Base-by-base conservation (phyloP, 2,797 vertebrate genomes). In the Serranus cabrilla region DNA sequence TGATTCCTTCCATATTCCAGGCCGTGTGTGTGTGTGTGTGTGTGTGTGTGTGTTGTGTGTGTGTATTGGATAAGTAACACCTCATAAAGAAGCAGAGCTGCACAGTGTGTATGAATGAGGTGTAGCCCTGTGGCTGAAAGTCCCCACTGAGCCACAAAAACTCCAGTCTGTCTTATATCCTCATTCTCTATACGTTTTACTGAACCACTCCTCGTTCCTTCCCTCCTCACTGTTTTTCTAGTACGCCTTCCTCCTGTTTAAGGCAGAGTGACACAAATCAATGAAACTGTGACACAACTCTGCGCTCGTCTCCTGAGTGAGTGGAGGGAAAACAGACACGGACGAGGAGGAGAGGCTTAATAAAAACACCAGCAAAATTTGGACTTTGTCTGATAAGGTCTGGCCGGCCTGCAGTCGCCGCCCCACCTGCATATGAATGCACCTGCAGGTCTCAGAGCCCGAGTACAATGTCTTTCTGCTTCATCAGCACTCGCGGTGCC, bases 351-450 rank as follows among this genome's bases (percentile, higher is more conserved):
- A 20, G 21, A 65, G 39, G 23, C 39, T 51, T 66, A 14, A 46
- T 37, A 67, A 12, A 76, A 78, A 76, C 17, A 64, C 13, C 11
- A 23, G 42, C 25, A 82, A 72, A 74, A 58, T 56, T 55, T 67
- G 64, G 78, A 79, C 68, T 78, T 67, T 59, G 69, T 74, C 73
- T 81, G 81, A 81, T 82, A 56, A 80, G 82, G 81, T 86, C 66
- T 60, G 66, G 14, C 50, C 67, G 73, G 79, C 60, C 86, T 91
- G 91, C 87, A 92, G 91, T 63, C 71, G 55, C 72, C 72, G 69
- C 80, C 71, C 76, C 90, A 89, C 87, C 90, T 85, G 91, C 87
- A 91, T 91, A 86, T 88, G 77, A 95, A 93, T 92, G 68, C 72
- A 81, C 81, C 87, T 89, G 87, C 88, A 76, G 79, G 61, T 74